These are phyloP conservation scores for Cromileptes altivelis DNA, from an alignment of 2,113 vertebrate genomes.

Conservation along the genomic window DNA sequence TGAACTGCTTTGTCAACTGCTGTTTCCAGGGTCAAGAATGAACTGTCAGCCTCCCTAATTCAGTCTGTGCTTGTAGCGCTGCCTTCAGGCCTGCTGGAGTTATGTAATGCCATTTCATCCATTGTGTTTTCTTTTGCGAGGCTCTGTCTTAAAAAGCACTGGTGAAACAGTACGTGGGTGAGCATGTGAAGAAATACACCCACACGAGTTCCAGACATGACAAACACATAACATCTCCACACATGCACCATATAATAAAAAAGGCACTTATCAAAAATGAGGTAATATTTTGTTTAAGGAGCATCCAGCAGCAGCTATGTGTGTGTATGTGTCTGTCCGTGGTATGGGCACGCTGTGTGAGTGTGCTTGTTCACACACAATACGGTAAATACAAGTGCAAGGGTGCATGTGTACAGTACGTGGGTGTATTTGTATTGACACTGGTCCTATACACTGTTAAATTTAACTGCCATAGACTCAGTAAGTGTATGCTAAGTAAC, in stretches of 20 bases:
- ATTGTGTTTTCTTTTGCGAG: conserved; percentile 44
- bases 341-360: not conserved
- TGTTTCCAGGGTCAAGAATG: conserved; percentile 22
- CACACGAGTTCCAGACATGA: conserved; percentile 31
- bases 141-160: conserved; percentile 27
- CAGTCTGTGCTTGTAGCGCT: conserved; percentile 18
- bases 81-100: conserved; percentile 31
- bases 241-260: conserved; percentile 1
- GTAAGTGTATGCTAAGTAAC: conserved; percentile 27
- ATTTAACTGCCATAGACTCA: conserved; percentile 48
- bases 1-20: not conserved
- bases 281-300: conserved; percentile 28
- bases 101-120: conserved; percentile 45
- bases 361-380: not conserved
- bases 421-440: conserved; percentile 45
- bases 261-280: conserved; percentile 24
- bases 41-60: conserved; percentile 12
- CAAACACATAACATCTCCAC: conserved; percentile 10
- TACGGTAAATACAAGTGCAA: not conserved
- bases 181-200: conserved; percentile 25
- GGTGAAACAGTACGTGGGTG: conserved; percentile 37
- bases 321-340: conserved; percentile 5
- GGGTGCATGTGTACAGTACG: conserved; percentile 6
- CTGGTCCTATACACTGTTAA: conserved; percentile 36
- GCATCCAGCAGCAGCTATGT: conserved; percentile 3